These are phyloP conservation scores for Psittacula derbiana DNA, from an alignment of 2,797 vertebrate species.

Conservation along the genomic window DNA sequence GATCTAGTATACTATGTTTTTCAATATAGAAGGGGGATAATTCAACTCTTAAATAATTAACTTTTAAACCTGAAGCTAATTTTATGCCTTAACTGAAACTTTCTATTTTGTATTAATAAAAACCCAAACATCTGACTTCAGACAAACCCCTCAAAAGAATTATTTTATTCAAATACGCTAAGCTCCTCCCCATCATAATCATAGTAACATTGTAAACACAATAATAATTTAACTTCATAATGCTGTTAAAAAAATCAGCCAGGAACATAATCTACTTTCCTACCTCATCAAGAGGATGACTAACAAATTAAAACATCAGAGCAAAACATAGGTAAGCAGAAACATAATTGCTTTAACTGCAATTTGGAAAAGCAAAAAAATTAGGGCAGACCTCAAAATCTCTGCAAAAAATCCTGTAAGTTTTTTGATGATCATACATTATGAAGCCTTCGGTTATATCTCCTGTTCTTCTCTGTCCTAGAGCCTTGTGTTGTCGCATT, in stretches of 20 bases:
- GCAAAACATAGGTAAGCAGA: neutral
- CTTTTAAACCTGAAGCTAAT: neutral
- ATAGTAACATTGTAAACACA: neutral
- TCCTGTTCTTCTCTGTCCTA: neutral
- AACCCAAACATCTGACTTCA: neutral
- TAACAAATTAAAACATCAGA: neutral
- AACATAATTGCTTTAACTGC: neutral
- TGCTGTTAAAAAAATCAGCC: neutral
- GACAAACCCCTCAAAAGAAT: neutral
- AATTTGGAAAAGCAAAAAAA: neutral
- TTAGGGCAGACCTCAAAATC: neutral
- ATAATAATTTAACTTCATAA: neutral
- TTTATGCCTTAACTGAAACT: neutral
- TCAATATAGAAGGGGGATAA: neutral
- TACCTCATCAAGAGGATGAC: neutral
- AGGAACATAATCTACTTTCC: neutral
- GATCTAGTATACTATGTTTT: neutral
- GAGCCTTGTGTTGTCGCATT: neutral
- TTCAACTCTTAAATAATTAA: neutral
- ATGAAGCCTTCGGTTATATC: neutral
- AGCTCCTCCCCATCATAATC: neutral
- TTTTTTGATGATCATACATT: neutral
- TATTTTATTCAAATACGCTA: neutral
- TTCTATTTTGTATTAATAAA: neutral
- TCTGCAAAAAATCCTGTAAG: neutral